Conservation (phyloP, 2,888 invertebrate species). For the Glyphotaelius pellucidus region DNA sequence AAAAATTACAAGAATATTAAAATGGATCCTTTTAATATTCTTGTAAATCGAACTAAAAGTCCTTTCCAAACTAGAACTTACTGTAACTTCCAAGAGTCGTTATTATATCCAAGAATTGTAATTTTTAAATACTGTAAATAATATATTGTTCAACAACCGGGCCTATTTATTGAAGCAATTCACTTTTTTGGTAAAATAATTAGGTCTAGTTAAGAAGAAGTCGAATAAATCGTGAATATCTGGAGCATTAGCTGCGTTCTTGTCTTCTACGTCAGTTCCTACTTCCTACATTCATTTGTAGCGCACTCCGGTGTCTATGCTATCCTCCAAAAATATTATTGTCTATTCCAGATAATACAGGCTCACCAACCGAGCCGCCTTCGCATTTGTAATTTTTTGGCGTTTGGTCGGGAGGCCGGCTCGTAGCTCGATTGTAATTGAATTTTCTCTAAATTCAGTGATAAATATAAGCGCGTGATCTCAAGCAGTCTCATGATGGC, state of each 20-base stretch:
- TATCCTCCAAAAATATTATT: not conserved
- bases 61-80: no score
- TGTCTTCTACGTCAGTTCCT: not conserved
- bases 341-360: not conserved
- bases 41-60: no score
- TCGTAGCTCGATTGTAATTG: not conserved
- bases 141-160: no score
- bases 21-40: no score
- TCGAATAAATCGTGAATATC: no score
- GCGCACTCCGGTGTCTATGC: not conserved
- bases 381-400: slow-evolving; percentile 24
- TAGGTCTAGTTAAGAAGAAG: no score
- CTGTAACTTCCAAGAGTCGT: no score
- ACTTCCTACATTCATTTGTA: not conserved
- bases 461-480: not conserved
- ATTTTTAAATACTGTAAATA: no score
- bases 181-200: no score
- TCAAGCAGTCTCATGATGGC: slow-evolving; percentile 55
- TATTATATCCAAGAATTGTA: no score
- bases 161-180: no score
- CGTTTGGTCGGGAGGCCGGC: slow-evolving; percentile 3
- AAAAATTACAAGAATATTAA: no score
- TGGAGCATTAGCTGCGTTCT: not conserved
- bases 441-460: not conserved
- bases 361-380: not conserved